Percentiles rank a stretch among this genome's conserved stretches.
Conservation (phyloP, 2,113 vertebrate genomes). For the Tachuris rubrigastra region DNA sequence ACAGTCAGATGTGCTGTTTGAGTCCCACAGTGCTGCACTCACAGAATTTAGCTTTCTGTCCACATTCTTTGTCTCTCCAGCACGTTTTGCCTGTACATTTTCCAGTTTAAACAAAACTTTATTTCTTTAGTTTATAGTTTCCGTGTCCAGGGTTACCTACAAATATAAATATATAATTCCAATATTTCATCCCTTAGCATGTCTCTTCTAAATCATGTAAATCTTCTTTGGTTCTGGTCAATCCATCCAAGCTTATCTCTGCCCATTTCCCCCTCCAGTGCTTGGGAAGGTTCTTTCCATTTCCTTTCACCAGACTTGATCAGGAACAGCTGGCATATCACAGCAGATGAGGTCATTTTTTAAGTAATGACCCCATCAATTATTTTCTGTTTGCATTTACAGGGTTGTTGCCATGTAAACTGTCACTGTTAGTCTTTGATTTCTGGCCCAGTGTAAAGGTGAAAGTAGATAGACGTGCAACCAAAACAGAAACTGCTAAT, state of each 20-base stretch:
- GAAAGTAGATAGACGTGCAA: neutral
- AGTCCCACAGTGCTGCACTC: neutral
- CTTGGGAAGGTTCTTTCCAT: neutral
- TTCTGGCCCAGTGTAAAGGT: neutral
- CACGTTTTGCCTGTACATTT: neutral
- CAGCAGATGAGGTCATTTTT: neutral
- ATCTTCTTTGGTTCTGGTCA: neutral
- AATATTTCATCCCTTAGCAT: neutral
- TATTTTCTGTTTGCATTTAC: slow-evolving; percentile 5
- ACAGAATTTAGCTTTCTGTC: neutral
- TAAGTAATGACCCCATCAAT: neutral
- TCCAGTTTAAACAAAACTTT: neutral
- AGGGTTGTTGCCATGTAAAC: neutral
- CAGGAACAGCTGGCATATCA: neutral
- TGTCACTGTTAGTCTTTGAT: neutral
- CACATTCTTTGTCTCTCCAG: neutral
- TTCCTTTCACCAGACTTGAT: neutral
- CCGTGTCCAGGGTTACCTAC: neutral
- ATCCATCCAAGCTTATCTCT: neutral
- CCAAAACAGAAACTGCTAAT: neutral
- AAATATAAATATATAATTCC: neutral
- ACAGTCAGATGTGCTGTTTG: neutral
- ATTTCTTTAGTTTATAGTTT: neutral
- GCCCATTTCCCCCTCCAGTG: neutral
- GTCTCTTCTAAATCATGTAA: neutral